phyloP scores from a whole-genome alignment of 2,113 vertebrate species.

The Erythrolamprus reginae region DNA sequence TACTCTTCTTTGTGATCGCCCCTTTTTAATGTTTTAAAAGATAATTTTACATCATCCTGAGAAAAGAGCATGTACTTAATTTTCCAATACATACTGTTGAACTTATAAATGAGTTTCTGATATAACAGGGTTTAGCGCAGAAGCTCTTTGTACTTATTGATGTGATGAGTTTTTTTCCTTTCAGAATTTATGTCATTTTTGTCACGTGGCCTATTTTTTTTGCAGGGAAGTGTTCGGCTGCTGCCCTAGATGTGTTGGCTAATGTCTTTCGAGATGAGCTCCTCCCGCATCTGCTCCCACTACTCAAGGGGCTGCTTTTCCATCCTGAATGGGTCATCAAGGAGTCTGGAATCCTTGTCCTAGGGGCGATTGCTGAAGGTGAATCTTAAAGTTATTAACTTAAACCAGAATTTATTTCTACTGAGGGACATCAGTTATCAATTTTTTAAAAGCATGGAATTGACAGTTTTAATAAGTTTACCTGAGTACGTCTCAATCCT shows the following conservation, averaged over 20 bases:
- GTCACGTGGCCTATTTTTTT: fast-evolving
- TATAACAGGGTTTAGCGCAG: not conserved
- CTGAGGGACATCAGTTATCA: not conserved
- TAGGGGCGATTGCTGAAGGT: slow-evolving; percentile 90
- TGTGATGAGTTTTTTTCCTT: not conserved
- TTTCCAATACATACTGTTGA: not conserved
- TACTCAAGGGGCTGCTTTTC: slow-evolving; percentile 91
- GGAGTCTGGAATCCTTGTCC: slow-evolving; percentile 89
- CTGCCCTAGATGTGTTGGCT: slow-evolving; percentile 86
- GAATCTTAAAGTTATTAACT: slow-evolving; percentile 16
- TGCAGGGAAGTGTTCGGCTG: slow-evolving; percentile 87
- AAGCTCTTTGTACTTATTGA: not conserved
- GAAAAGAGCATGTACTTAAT: not conserved
- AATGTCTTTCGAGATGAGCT: slow-evolving; percentile 93
- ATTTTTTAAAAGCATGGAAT: not conserved
- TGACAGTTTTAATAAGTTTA: not conserved
- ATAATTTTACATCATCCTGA: not conserved
- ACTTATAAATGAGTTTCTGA: not conserved
- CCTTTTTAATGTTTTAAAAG: not conserved
- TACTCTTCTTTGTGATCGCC: not conserved
- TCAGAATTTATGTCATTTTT: not conserved
- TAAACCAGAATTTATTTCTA: not conserved
- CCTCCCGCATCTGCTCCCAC: slow-evolving; percentile 84
- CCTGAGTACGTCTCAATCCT: not conserved
- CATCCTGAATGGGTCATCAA: slow-evolving; percentile 95